Base-by-base conservation (phyloP, 2,888 invertebrate genomes). In the Drosophila mulleri region DNA sequence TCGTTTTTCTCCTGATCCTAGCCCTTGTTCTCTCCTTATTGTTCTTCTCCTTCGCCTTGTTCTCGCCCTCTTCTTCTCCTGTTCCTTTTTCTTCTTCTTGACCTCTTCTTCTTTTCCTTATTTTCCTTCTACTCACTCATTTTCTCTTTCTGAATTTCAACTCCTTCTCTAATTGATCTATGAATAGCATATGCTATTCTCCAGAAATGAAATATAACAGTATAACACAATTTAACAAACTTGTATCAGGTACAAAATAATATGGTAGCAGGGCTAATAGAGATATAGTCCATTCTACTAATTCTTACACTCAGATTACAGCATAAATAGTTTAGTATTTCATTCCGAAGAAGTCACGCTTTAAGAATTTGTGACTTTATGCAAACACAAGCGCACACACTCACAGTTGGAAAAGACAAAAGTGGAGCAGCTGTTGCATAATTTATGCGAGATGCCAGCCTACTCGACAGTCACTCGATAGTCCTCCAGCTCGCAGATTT, bases 401-500 rank as follows among this genome's bases (percentile, higher is more conserved):
- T 5, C 11, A 12, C 16, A 42, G 12, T 39, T 50, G 35, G 50
- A 1, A 20, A 45, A 54, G 35, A 66, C 50, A 63, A 54, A 60
- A 63, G 56, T 71, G 60, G 67, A 71, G 70, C 80, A 67, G 67
- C 77, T 76, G 78, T 67, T 80, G 80, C 69, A 80, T 77, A 74
- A 77, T 69, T 83, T 83, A 83, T 83, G 75, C 81, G 69, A 63
- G 64, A 62, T 67, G 63, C 56, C 20, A 44, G 32, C 56, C 53
- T 62, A 61, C 57, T 76, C 37, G 39, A 23, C 58, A 71, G 64
- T 52, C 61, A 50, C 57, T 60, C 26, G 58, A 62, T 59, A 42
- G 52, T 63, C 44, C 60, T 71, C 62, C 47, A 54, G 53, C 47
- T 26, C 23, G 32, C 62, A 57, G 65, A 65, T 65, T 69, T 74